phyloP scores from a whole-genome alignment of 2,797 vertebrate genomes.

The Scleropages formosus region DNA sequence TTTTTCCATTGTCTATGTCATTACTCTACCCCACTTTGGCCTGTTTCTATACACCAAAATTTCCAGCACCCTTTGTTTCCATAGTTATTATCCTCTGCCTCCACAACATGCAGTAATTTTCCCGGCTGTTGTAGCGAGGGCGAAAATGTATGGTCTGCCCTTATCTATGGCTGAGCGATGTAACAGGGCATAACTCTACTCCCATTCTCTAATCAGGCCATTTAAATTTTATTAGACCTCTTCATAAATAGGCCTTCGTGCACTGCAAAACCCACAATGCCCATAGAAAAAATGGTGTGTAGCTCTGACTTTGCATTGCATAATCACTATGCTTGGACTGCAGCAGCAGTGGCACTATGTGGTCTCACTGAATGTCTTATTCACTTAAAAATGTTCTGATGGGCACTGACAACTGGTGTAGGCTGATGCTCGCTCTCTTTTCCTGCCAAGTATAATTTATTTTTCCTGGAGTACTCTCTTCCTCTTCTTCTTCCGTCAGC shows the following conservation, averaged over 20 bases:
- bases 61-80: no score
- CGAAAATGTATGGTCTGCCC: no score
- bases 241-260: neutral
- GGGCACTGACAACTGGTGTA: neutral
- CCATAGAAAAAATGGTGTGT: neutral
- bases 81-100: no score
- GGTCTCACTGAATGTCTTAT: neutral
- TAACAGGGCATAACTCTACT: no score
- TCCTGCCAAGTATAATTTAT: neutral
- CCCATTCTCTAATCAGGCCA: neutral
- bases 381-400: neutral
- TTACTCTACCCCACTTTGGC: no score
- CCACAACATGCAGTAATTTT: no score
- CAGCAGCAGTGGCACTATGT: neutral
- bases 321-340: neutral
- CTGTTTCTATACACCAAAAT: no score
- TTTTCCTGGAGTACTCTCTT: neutral
- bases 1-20: no score
- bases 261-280: neutral
- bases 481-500: neutral
- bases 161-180: no score
- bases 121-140: no score
- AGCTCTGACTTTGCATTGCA: neutral
- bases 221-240: neutral
- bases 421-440: neutral